Percentiles rank a stretch among this genome's conserved stretches.
These are phyloP conservation scores for Tupaia chinensis DNA, from an alignment of 2,113 vertebrate species.

Conservation along the genomic window DNA sequence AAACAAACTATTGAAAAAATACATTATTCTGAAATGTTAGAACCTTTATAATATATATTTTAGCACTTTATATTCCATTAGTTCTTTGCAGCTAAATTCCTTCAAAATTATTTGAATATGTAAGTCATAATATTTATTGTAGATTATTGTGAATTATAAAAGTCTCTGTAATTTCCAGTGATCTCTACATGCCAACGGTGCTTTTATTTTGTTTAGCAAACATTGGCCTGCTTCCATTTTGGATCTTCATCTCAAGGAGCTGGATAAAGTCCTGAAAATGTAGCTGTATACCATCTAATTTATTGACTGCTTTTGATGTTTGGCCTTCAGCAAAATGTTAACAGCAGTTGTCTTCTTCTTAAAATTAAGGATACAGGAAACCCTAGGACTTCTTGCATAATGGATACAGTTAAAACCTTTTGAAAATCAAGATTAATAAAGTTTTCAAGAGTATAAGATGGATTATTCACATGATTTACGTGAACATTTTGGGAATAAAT, in stretches of 20 bases:
- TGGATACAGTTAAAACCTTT: background rate
- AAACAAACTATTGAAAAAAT: too few relatives aligned
- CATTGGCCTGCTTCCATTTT: background rate
- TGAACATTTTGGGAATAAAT: conserved; percentile 32
- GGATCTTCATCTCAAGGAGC: background rate
- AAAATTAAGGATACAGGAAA: background rate
- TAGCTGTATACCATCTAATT: background rate
- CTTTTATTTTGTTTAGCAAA: background rate
- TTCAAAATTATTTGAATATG: background rate
- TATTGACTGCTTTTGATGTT: conserved; percentile 16
- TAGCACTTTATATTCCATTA: background rate
- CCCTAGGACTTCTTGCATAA: background rate
- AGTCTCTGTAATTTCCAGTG: background rate
- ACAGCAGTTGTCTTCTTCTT: background rate
- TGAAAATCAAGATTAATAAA: conserved; percentile 35
- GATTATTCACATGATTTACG: conserved; percentile 24
- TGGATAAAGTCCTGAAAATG: background rate
- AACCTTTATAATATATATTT: background rate
- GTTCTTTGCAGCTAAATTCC: background rate
- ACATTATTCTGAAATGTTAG: background rate
- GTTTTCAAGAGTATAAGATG: background rate
- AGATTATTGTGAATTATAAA: background rate
- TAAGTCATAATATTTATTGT: background rate
- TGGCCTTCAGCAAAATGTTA: background rate
- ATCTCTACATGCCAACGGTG: background rate